A percentile compares a stretch with the other conserved stretches of the same genome.
These are phyloP conservation scores for Drosophila anceps DNA, from an alignment of 2,888 invertebrate species.

Conservation along the genomic window DNA sequence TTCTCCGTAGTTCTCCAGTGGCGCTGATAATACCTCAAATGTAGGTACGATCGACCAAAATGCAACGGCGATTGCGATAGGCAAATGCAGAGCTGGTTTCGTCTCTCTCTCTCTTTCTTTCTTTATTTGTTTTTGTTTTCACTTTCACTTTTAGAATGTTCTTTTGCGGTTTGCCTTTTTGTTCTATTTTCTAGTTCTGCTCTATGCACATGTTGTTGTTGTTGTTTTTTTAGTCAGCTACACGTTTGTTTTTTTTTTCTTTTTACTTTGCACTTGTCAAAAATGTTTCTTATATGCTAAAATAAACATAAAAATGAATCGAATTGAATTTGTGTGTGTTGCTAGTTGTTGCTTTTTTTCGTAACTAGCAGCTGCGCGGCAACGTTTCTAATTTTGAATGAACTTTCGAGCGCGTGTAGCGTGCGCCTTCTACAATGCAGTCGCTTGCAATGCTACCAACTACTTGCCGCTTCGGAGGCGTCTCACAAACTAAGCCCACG, in stretches of 20 bases:
- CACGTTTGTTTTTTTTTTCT: conserved; percentile 47
- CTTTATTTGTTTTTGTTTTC: conserved; percentile 28
- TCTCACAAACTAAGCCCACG: conserved; percentile 81
- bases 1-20: conserved; percentile 41
- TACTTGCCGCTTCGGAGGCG: conserved; percentile 78
- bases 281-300: conserved; percentile 50
- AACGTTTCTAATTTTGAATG: conserved; percentile 70
- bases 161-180: conserved; percentile 55
- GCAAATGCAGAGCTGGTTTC: conserved; percentile 29
- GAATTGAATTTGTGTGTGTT: conserved; percentile 37
- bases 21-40: conserved; percentile 48
- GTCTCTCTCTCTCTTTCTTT: conserved; percentile 1
- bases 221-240: conserved; percentile 30
- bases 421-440: conserved; percentile 37
- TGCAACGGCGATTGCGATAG: conserved; percentile 35
- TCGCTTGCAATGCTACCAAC: conserved; percentile 64
- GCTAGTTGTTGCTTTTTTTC: conserved; percentile 7
- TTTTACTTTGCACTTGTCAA: conserved; percentile 39
- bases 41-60: conserved; percentile 25
- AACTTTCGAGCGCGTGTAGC: conserved; percentile 57
- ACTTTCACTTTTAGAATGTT: conserved; percentile 69
- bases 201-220: conserved; percentile 31
- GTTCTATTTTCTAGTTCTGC: conserved; percentile 49
- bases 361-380: conserved; percentile 29
- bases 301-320: conserved; percentile 64